Percentiles rank a stretch among this genome's conserved stretches.
Evolutionary conservation across 2,888 invertebrate genomes (phyloP).

Genomic region (Ethmia dodecea): DNA sequence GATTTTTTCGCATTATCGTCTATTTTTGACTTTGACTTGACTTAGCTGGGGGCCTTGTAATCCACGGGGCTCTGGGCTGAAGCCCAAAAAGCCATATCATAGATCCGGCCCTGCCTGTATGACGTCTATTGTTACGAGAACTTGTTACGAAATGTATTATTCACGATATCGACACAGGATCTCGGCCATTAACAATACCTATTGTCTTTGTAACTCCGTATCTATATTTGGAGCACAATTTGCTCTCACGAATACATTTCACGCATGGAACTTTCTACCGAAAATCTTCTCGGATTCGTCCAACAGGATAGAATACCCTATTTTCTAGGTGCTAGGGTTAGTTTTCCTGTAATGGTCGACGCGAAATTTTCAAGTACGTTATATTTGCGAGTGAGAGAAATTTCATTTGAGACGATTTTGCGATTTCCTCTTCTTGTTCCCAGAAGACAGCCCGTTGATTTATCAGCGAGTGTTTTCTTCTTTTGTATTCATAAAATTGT

Average conservation of each 20-base stretch:
- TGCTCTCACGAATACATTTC: slow-evolving; percentile 57
- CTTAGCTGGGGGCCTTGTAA: no score
- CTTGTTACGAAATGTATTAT: no score
- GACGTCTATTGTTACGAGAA: no score
- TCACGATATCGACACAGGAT: no score
- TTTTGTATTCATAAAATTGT: slow-evolving; percentile 29
- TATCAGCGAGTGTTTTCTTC: slow-evolving; percentile 46
- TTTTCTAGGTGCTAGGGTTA: slow-evolving; percentile 20
- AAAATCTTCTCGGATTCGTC: slow-evolving; percentile 24
- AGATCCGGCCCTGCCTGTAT: no score
- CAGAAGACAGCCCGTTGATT: slow-evolving; percentile 57
- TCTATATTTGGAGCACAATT: slow-evolving; percentile 61
- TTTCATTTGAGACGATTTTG: slow-evolving; percentile 72
- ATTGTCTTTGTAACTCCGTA: slow-evolving; percentile 15
- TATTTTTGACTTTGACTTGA: no score
- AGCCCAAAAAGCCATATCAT: no score
- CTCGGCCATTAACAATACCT: not conserved
- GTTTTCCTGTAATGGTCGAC: slow-evolving; percentile 14
- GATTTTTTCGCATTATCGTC: no score
- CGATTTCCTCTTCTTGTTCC: slow-evolving; percentile 56
- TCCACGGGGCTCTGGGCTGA: no score
- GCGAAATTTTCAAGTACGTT: slow-evolving; percentile 42
- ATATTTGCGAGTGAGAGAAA: slow-evolving; percentile 54
- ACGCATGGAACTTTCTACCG: slow-evolving; percentile 43
- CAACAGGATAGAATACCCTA: slow-evolving; percentile 12